Evolutionary conservation across 2,888 invertebrate species (phyloP).

Genomic region (Melanchra persicariae): DNA sequence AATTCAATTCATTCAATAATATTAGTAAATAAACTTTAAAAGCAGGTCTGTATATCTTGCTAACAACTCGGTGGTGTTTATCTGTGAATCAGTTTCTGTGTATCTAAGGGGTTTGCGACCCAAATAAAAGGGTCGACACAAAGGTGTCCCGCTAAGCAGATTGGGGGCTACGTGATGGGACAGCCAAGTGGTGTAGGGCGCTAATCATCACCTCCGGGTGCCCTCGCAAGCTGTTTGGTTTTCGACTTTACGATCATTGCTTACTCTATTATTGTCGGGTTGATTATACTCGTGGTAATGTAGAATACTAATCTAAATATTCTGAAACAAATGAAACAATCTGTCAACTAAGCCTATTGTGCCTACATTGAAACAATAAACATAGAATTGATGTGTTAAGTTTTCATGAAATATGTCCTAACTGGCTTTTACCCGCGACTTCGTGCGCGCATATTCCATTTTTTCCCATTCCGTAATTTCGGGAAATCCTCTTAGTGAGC

Average conservation of each 20-base stretch:
- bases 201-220: conserved; percentile 78
- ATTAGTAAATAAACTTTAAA: conserved; percentile 52
- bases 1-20: conserved; percentile 40
- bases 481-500: no score
- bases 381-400: not conserved
- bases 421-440: no score
- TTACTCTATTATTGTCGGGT: conserved; percentile 36
- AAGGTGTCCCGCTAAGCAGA: conserved; percentile 88
- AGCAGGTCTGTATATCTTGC: conserved; percentile 71
- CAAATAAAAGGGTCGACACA: conserved; percentile 84
- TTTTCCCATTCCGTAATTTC: no score
- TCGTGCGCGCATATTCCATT: no score
- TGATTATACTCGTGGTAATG: conserved; percentile 18
- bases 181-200: conserved; percentile 74
- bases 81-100: conserved; percentile 83
- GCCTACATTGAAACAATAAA: not conserved
- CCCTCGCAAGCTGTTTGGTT: conserved; percentile 73
- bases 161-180: conserved; percentile 85
- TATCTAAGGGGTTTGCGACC: conserved; percentile 81
- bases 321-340: not conserved
- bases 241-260: conserved; percentile 60
- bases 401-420: not conserved
- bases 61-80: conserved; percentile 79
- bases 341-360: not conserved
- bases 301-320: conserved; percentile 33